Evolutionary conservation across 2,113 vertebrate species (phyloP), one percentile per base, ranked within the genome.

Genomic region (Onychorhynchus coronatus): DNA sequence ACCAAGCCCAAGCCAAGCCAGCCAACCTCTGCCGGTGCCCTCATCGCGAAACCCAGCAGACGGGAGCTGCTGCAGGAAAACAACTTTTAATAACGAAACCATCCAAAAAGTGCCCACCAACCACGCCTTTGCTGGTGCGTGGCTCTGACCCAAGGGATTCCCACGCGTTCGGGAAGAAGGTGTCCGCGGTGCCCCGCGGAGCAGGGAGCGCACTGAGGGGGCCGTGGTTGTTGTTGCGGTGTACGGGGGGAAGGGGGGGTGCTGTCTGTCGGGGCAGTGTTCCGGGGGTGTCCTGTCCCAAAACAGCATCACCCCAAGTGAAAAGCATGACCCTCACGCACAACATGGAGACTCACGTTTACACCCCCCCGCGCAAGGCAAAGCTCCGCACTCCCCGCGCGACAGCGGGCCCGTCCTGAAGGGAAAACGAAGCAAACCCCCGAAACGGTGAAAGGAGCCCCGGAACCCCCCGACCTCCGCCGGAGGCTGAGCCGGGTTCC

Each of bases 121-220:
- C n/a, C 0, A 6, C 6, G 7, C 37, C 37, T 68, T 52, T 35
- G 17, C 46, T 21, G 35, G 5, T 75, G 68, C 18, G 11, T 22
- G 35, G 14, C 19, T 68, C 25, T 35, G 33, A 2, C 50, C 65
- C 76, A 21, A 1, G 37, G 62, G 50, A 18, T 63, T 33, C 16
- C 50, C 80, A 70, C 12, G 9, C 12, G 18, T 24, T 7, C 55
- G 16, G 14, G 78, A 59, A 59, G n/a, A 9, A n/a, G n/a, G n/a
- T n/a, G n/a, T n/a, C n/a, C 22, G 80, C 35, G 16, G 5, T 7
- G 27, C 58, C 11, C 35, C 33, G 53, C 33, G 49, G 75, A 75
- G 47, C 52, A 35, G 5, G 13, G 81, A 61, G 62, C 0, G 8
- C 75, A 0, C 24, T 1, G 46, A 4, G 8, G 13, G 18, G 4